Base-by-base conservation (phyloP, 2,797 vertebrate species). In the Apogon hyalosoma region DNA sequence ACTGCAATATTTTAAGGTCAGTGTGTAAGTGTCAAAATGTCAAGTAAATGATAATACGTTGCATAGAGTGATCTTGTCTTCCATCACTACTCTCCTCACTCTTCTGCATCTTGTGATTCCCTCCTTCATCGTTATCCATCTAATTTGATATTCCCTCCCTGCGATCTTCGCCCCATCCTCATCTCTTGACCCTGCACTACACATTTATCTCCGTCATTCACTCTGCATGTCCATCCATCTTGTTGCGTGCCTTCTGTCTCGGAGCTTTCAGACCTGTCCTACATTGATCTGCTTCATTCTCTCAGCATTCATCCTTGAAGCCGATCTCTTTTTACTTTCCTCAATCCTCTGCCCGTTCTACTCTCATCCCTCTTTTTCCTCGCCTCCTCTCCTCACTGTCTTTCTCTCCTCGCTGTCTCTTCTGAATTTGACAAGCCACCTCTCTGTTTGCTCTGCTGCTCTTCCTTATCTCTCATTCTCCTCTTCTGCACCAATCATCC, bases 211-310 rank as follows among this genome's bases (percentile, higher is more conserved):
- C 15, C 19, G 28, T 69, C 21, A 8, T 61, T 60, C 39, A 48
- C 48, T 83, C 67, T 63, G 6, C 39, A 31, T 39, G 21, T 67
- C 68, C 57, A 69, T 78, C 51, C 60, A 61, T 87, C 77, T 65
- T 54, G 28, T 39, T 51, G 16, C 46, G 18, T 49, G 50, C 1
- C 39, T 51, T 72, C 48, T 31, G 6, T 57, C 65, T 67, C 45
- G 63, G 19, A 51, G 40, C 48, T 36, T 73, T 14, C 49, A 46
- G 43, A 39, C 9, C 54, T 64, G 51, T 56, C 45, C 61, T 56
- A 59, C 59, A 74, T 75, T 58, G 62, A 82, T 76, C 77, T 70
- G 57, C 41, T 53, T 61, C 77, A 58, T 46, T 69, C 33, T 61
- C 49, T 41, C 38, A 51, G 48, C 53, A 47, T 65, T 73, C 61